These are phyloP conservation scores for Ophioninae sp. DNA, from an alignment of 2,888 invertebrate genomes.

Conservation along the genomic window DNA sequence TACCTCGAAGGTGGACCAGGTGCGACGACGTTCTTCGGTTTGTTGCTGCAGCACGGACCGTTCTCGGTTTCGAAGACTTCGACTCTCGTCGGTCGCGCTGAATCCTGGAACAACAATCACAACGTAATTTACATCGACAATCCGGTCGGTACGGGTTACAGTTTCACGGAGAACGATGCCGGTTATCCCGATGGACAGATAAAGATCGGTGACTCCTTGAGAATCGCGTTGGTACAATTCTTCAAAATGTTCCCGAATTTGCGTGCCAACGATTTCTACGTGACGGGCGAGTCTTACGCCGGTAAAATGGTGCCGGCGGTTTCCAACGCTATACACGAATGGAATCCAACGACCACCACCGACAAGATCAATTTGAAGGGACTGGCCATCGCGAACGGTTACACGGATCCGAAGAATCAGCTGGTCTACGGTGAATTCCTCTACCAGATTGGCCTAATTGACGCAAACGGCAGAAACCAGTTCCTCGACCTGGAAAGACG, in stretches of 20 bases:
- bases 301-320: conserved; percentile 91
- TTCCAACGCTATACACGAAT: conserved; percentile 87
- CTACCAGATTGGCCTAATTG: conserved; percentile 89
- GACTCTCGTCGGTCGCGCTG: conserved; percentile 84
- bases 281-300: conserved; percentile 95
- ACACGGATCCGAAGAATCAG: conserved; percentile 90
- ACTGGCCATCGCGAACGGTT: conserved; percentile 90
- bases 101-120: conserved; percentile 90
- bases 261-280: conserved; percentile 89
- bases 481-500: conserved; percentile 85
- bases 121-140: conserved; percentile 95
- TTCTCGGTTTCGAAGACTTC: conserved; percentile 82
- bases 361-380: conserved; percentile 88
- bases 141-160: conserved; percentile 95
- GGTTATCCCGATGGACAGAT: conserved; percentile 91
- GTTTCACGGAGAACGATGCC: conserved; percentile 89
- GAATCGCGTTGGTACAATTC: conserved; percentile 90
- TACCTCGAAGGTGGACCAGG: conserved; percentile 95
- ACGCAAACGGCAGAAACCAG: conserved; percentile 83
- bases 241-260: conserved; percentile 91
- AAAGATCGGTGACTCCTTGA: conserved; percentile 90
- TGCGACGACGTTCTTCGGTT: conserved; percentile 88
- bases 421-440: conserved; percentile 90
- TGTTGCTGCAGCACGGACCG: conserved; percentile 94
- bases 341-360: conserved; percentile 82